Conservation (phyloP, 2,113 vertebrate genomes). For the Arothron firmamentum region DNA sequence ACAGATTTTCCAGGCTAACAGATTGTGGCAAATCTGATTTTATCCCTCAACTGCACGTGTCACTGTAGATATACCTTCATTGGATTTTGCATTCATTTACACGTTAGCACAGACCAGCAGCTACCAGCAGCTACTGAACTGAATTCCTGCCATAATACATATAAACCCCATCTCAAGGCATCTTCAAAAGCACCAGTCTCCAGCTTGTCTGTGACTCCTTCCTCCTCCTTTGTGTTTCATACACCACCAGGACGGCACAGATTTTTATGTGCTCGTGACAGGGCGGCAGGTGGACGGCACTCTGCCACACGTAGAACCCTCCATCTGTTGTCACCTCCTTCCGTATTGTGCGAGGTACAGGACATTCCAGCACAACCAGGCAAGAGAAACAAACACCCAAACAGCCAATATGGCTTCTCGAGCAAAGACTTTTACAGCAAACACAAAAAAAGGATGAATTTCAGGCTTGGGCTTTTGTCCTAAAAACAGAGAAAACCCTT, state of each 20-base stretch:
- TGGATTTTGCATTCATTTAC: no score
- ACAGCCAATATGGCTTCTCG: conserved; percentile 4
- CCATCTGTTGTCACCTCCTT: conserved; percentile 57
- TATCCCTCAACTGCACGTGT: no score
- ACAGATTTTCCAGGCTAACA: no score
- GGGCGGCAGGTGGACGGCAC: conserved; percentile 58
- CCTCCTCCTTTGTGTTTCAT: conserved; percentile 1
- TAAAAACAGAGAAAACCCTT: neutral
- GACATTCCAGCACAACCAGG: conserved; percentile 24
- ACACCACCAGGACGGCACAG: neutral
- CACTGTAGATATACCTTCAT: no score
- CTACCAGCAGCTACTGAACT: no score
- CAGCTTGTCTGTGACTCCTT: neutral
- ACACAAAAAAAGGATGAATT: conserved; percentile 21
- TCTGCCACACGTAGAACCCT: conserved; percentile 58
- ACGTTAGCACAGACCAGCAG: no score
- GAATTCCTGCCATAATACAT: no score
- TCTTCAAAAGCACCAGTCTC: no score
- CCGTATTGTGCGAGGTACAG: conserved; percentile 34
- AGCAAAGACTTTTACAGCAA: conserved; percentile 8
- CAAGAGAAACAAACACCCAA: conserved; percentile 18
- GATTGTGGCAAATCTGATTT: no score
- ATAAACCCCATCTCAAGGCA: no score
- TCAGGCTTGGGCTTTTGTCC: neutral
- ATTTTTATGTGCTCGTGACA: conserved; percentile 40